phyloP scores from a whole-genome alignment of 2,888 invertebrate genomes.

The Cenopis cana region DNA sequence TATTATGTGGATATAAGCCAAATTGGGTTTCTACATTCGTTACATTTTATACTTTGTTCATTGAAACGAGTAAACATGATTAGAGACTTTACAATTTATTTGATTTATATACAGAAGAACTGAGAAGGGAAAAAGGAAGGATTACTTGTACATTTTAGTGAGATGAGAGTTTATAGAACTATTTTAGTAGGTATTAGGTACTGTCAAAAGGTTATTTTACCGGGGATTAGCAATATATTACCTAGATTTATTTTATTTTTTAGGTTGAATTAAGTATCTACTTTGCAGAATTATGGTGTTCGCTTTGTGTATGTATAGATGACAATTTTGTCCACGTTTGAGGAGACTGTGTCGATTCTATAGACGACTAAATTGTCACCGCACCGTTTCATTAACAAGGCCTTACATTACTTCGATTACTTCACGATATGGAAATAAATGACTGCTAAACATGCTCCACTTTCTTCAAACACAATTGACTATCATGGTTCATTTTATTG shows the following conservation, averaged over 20 bases:
- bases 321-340: too few relatives aligned
- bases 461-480: slow-evolving; percentile 12
- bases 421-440: too few relatives aligned
- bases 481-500: slow-evolving; percentile 18
- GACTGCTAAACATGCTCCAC: not conserved
- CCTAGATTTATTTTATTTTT: too few relatives aligned
- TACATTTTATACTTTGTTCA: slow-evolving; percentile 8
- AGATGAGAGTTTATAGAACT: not conserved
- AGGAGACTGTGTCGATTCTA: too few relatives aligned
- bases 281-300: too few relatives aligned
- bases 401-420: too few relatives aligned
- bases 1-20: slow-evolving; percentile 55
- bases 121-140: not conserved
- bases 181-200: not conserved
- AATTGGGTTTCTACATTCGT: slow-evolving; percentile 21
- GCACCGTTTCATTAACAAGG: too few relatives aligned
- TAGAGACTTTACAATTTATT: not conserved
- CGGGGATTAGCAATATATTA: not conserved
- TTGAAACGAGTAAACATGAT: slow-evolving; percentile 7
- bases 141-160: not conserved
- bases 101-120: not conserved
- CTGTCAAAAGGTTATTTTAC: not conserved
- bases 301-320: too few relatives aligned
- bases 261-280: too few relatives aligned
- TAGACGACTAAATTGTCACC: too few relatives aligned